phyloP scores from a whole-genome alignment of 2,797 vertebrate genomes.

The Ptychobarbus kaznakovi region DNA sequence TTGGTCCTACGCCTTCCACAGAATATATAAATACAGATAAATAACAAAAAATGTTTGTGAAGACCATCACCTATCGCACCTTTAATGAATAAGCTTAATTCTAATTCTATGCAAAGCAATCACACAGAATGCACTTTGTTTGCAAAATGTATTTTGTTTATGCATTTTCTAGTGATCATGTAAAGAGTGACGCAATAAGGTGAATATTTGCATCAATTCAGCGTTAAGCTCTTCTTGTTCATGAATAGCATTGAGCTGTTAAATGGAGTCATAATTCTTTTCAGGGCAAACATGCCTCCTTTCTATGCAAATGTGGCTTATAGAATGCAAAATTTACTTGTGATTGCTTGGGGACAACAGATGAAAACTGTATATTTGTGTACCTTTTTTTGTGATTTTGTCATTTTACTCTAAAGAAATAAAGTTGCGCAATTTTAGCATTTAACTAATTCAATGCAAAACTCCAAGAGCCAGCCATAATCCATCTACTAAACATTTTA shows the following conservation, averaged over 20 bases:
- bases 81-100: background rate
- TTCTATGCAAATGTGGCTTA: background rate
- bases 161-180: background rate
- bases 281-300: background rate
- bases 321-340: background rate
- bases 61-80: no score
- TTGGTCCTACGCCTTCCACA: no score
- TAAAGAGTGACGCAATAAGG: background rate
- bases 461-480: background rate
- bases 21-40: no score
- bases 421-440: background rate
- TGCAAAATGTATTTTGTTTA: background rate
- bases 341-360: background rate
- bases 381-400: background rate
- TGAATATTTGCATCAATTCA: no score
- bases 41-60: no score
- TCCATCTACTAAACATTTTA: background rate
- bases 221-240: background rate
- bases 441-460: background rate
- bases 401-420: background rate
- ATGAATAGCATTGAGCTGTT: background rate
- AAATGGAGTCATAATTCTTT: background rate
- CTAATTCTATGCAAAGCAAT: background rate
- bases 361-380: background rate
- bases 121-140: background rate